Conservation (phyloP, 2,797 vertebrate species). For the Tarsius wallacei region DNA sequence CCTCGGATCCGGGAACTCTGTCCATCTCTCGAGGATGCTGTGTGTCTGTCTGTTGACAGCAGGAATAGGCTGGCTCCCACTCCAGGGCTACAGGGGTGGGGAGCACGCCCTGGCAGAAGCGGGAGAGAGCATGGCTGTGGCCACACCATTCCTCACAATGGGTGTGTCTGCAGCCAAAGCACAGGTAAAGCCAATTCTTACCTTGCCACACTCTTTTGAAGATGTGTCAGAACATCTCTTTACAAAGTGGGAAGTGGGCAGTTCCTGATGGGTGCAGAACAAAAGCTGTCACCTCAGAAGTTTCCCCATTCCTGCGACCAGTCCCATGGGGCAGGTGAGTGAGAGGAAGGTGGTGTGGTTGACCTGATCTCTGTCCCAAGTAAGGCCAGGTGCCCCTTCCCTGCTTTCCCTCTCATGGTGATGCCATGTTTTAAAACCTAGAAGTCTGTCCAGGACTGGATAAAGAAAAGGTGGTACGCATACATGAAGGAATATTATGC, state of each 20-base stretch:
- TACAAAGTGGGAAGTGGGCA: neutral
- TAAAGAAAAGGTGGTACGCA: too few relatives aligned
- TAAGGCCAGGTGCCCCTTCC: neutral
- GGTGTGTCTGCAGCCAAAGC: neutral
- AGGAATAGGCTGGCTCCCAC: neutral
- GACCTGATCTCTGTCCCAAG: neutral
- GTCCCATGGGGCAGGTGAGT: neutral
- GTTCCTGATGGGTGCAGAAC: neutral
- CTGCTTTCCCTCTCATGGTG: neutral
- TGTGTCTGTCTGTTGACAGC: neutral
- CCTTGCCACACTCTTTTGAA: neutral
- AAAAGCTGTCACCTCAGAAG: fast-evolving
- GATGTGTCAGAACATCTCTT: neutral
- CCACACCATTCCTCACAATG: neutral
- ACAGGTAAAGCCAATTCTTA: neutral
- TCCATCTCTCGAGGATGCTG: neutral
- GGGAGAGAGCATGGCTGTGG: too few relatives aligned
- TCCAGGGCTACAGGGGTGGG: neutral
- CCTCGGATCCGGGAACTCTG: neutral
- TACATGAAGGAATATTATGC: too few relatives aligned
- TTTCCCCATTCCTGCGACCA: neutral
- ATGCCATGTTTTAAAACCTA: neutral
- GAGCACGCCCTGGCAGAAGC: neutral
- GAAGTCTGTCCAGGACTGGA: neutral
- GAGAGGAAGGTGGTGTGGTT: neutral